Conservation (phyloP, 2,797 vertebrate genomes). For the Rhynchonycteris naso region DNA sequence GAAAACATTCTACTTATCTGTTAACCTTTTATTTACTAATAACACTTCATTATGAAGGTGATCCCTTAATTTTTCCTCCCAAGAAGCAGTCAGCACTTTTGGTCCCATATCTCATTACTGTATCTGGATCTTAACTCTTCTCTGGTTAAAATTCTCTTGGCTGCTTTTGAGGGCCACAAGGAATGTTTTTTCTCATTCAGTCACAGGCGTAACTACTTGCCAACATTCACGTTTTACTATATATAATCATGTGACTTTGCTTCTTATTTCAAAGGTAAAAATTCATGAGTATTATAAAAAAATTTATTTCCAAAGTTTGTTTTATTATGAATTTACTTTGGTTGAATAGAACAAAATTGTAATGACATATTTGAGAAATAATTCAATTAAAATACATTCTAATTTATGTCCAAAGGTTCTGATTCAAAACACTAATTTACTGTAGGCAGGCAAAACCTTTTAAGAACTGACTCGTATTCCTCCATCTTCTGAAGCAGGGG, state of each 20-base stretch:
- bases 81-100: neutral
- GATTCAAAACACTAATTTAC: neutral
- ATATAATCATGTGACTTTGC: neutral
- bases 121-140: neutral
- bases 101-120: neutral
- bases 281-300: neutral
- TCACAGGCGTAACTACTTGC: neutral
- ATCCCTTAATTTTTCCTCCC: neutral
- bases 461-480: neutral
- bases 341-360: neutral
- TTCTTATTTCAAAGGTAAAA: neutral
- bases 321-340: neutral
- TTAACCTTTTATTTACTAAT: neutral
- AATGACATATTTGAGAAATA: neutral
- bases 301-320: neutral
- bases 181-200: neutral
- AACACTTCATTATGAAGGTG: neutral
- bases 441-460: neutral
- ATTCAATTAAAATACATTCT: conserved; percentile 30
- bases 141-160: neutral
- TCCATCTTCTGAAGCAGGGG: neutral
- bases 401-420: neutral
- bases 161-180: neutral
- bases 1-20: neutral
- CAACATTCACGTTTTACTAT: neutral